phyloP scores from a whole-genome alignment of 2,797 vertebrate genomes.

The Phoebastria nigripes region DNA sequence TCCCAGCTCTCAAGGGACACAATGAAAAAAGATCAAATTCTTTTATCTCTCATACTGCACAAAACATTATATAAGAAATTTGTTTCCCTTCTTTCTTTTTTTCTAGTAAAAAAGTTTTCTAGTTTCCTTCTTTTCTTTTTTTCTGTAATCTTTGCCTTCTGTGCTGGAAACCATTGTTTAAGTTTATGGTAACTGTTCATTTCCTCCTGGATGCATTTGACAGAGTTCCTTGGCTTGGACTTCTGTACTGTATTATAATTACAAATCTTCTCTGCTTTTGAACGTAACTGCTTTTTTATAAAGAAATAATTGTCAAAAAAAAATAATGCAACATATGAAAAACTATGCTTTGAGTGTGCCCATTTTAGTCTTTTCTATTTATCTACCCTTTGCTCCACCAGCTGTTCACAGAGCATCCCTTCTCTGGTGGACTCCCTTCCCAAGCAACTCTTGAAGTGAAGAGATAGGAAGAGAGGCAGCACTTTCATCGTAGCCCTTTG shows the following conservation, averaged over 20 bases:
- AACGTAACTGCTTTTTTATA: not conserved
- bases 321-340: not conserved
- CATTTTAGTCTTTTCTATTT: not conserved
- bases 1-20: not conserved
- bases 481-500: not conserved
- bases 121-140: accelerated
- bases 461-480: not conserved
- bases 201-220: not conserved
- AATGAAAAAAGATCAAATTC: not conserved
- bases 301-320: not conserved
- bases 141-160: not conserved
- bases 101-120: too few species aligned
- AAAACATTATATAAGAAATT: not conserved
- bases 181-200: not conserved
- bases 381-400: not conserved
- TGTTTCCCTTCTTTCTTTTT: not conserved
- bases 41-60: not conserved
- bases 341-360: accelerated
- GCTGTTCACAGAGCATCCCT: not conserved
- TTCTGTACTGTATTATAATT: not conserved
- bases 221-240: not conserved
- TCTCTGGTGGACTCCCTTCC: not conserved
- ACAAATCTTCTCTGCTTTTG: not conserved
- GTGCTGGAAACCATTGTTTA: not conserved
- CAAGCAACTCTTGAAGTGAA: not conserved